A percentile compares a stretch with the other conserved stretches of the same genome.
Evolutionary conservation across 2,113 vertebrate genomes (phyloP).

Genomic region (Ophthalmolycus amberensis): DNA sequence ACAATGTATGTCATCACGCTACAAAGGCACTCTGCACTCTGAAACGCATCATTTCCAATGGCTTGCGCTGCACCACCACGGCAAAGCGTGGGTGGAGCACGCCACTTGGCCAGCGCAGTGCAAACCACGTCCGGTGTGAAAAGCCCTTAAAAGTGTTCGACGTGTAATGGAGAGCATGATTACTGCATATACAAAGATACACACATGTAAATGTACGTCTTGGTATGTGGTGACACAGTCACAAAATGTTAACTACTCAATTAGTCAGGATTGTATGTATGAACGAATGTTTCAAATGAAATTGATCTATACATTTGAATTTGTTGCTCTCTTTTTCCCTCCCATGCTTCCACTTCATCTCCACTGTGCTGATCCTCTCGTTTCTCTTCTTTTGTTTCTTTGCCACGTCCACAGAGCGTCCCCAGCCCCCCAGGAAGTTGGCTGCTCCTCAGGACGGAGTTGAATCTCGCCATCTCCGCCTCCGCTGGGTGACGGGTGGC

Average conservation of each 20-base stretch:
- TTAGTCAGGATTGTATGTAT: not conserved
- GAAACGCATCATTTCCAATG: not conserved
- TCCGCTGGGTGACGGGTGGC: conserved; percentile 90
- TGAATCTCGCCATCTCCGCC: conserved; percentile 84
- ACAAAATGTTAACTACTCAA: not conserved
- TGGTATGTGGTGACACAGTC: not conserved
- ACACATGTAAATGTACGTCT: not conserved
- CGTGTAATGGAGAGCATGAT: not conserved
- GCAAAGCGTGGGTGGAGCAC: not conserved
- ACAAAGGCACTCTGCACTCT: no score
- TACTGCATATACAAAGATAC: not conserved
- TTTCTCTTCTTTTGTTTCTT: not conserved
- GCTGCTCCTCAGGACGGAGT: conserved; percentile 88
- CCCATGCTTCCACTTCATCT: not conserved
- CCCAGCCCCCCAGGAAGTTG: conserved; percentile 89
- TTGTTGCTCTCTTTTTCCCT: conserved; percentile 1
- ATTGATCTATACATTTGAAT: not conserved
- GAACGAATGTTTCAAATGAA: not conserved
- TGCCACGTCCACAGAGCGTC: conserved; percentile 85
- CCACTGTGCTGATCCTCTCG: not conserved
- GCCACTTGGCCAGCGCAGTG: not conserved
- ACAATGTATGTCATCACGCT: not conserved
- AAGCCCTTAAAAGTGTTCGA: not conserved
- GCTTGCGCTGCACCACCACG: no score
- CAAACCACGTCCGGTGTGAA: not conserved